A percentile compares a stretch with the other conserved stretches of the same genome.
Conservation (phyloP, 2,113 vertebrate species). For the Collichthys lucidus region DNA sequence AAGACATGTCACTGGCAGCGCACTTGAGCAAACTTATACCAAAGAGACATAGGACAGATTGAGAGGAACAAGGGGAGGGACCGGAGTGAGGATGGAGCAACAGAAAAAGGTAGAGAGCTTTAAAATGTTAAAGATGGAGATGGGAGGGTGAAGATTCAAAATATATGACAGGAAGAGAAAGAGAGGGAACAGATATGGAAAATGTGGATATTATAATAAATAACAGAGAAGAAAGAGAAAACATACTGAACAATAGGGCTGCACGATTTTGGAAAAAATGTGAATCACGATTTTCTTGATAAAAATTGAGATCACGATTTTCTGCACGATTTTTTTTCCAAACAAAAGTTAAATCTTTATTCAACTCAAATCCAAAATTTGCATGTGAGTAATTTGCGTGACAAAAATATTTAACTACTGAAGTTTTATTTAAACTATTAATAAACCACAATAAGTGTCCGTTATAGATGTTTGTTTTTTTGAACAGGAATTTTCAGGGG, state of each 20-base stretch:
- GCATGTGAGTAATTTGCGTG: no score
- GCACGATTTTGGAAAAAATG: no score
- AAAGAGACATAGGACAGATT: conserved; percentile 44
- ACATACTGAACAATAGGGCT: background rate
- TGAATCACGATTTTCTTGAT: no score
- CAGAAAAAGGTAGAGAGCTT: conserved; percentile 7
- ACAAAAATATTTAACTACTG: no score
- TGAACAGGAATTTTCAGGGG: no score
- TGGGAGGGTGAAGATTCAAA: background rate
- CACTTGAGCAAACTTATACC: conserved; percentile 35
- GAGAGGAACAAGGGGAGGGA: conserved; percentile 22
- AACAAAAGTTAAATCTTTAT: no score
- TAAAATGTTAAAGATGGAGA: conserved; percentile 15
- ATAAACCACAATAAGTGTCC: no score
- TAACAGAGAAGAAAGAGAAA: background rate
- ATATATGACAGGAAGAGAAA: background rate
- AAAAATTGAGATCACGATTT: no score
- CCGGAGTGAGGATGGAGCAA: conserved; percentile 3
- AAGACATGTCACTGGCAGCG: conserved; percentile 48
- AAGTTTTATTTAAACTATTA: no score
- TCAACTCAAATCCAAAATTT: no score
- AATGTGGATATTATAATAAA: background rate
- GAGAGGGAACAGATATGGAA: background rate
- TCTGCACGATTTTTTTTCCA: no score
- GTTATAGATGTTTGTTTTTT: no score